A percentile compares a stretch with the other conserved stretches of the same genome.
Evolutionary conservation across 2,888 invertebrate genomes (phyloP).

Genomic region (Caenorhabditis virilis): DNA sequence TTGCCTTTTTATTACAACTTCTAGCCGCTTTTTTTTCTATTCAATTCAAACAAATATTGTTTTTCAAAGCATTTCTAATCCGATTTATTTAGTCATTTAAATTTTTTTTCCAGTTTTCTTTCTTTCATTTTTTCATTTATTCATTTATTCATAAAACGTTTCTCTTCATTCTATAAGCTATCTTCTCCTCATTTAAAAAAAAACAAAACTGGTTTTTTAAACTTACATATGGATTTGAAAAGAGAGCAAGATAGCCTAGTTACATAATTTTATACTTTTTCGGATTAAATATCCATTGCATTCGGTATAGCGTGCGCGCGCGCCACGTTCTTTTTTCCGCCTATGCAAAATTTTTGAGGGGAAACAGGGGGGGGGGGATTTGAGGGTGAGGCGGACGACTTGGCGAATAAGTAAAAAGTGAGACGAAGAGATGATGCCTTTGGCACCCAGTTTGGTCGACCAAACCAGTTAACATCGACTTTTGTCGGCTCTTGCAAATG

Average conservation of each 20-base stretch:
- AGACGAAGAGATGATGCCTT: not conserved
- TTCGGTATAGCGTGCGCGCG: conserved; percentile 7
- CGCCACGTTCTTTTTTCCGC: not conserved
- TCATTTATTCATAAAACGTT: conserved; percentile 16
- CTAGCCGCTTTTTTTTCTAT: not conserved
- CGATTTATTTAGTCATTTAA: not conserved
- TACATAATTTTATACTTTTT: conserved; percentile 45
- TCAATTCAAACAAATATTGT: not conserved
- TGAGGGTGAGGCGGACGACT: not conserved
- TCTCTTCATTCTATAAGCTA: conserved; percentile 9
- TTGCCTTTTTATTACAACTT: too few relatives aligned
- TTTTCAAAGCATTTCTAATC: not conserved
- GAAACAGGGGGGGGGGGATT: not conserved
- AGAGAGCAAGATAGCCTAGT: conserved; percentile 32
- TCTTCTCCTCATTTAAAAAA: conserved; percentile 3
- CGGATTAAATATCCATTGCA: conserved; percentile 43
- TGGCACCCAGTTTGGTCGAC: not conserved
- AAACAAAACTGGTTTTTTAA: conserved; percentile 8
- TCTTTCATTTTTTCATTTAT: conserved; percentile 1
- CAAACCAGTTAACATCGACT: conserved; percentile 4
- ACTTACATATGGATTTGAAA: conserved; percentile 9
- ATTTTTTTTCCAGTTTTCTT: conserved; percentile 1
- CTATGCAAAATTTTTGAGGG: not conserved
- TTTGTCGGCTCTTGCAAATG: too few relatives aligned
- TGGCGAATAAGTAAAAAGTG: not conserved